Conservation (phyloP, 2,797 vertebrate genomes). For the Craterocephalus amniculus region DNA sequence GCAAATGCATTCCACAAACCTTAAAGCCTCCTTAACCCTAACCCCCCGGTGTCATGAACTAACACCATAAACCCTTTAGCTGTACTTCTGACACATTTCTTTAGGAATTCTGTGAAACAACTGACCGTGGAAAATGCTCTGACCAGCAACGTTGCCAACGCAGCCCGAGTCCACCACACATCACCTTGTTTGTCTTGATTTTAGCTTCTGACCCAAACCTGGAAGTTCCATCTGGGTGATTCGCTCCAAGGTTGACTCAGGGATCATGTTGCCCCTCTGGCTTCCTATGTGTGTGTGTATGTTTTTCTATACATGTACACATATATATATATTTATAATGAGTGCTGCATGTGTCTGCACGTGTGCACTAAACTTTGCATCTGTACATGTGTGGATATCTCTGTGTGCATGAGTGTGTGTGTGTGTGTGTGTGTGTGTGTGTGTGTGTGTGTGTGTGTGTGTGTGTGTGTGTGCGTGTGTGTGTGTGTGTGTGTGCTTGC, state of each 20-base stretch:
- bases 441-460: neutral
- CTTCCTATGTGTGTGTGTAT: slow-evolving; percentile 47
- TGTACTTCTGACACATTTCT: neutral
- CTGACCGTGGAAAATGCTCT: slow-evolving; percentile 20
- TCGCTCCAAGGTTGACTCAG: slow-evolving; percentile 71
- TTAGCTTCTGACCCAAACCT: slow-evolving; percentile 69
- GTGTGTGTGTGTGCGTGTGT: slow-evolving; percentile 4
- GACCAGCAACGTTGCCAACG: slow-evolving; percentile 26
- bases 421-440: too few species aligned
- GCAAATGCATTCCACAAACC: neutral
- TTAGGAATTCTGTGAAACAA: slow-evolving; percentile 7
- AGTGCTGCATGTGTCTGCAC: slow-evolving; percentile 29
- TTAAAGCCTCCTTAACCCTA: neutral
- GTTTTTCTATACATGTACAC: slow-evolving; percentile 5
- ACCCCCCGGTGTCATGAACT: neutral
- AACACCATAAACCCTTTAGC: neutral
- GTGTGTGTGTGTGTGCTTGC: slow-evolving; percentile 15
- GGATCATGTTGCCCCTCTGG: slow-evolving; percentile 72
- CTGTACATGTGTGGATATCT: slow-evolving; percentile 19
- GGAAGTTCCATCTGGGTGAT: slow-evolving; percentile 76
- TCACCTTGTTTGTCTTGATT: slow-evolving; percentile 74
- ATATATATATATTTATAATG: neutral
- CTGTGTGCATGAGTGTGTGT: too few species aligned
- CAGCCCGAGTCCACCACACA: slow-evolving; percentile 42
- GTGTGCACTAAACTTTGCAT: slow-evolving; percentile 19